Evolutionary conservation across 2,113 vertebrate species (phyloP), one percentile per base, ranked within the genome.

Genomic region (Leptobrachium ailaonicum): DNA sequence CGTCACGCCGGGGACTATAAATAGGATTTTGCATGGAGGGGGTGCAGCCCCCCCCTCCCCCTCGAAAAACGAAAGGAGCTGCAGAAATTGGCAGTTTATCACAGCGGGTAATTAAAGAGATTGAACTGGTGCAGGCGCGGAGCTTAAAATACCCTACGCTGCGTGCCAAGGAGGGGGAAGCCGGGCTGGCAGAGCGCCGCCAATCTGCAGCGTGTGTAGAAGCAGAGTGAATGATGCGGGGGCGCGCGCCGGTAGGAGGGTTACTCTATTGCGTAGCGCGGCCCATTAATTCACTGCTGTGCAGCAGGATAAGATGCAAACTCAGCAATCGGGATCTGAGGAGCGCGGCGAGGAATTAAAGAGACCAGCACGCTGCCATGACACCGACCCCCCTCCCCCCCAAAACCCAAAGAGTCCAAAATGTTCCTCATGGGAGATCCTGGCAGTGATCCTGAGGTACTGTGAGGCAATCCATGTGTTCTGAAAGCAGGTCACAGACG

Each of bases 41-140:
- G 47, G 40, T 11, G 58, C 45, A 13, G 4, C 69, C 44, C 42
- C 67, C 41, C 58, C 20, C 66, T 42, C 66, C 56, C 50, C 47
- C 6, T 14, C 58, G 71, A 74, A 80, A 74, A 80, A 80, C 68
- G 78, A 80, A 68, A n/a, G 67, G 78, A 73, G 71, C 71, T 7
- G 78, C 78, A 80, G 78, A 80, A 80, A 80, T 80, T 80, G 78
- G 78, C 78, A 80, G 63, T 68, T 74, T 74, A 67, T 67, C 78
- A 80, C 71, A 41, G 71, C 56, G 71, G 62, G 71, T 80, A 80
- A 80, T 80, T 80, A 80, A 32, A 80, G 78, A 67, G 67, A 80
- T 73, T 79, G 77, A 79, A 79, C 64, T 72, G 1, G 5, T 41
- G 58, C 60, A 42, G 47, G 70, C 50, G 45, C 60, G 7, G 69